A percentile compares a stretch with the other conserved stretches of the same genome.
phyloP scores from a whole-genome alignment of 2,113 vertebrate genomes.

The Plestiodon gilberti region DNA sequence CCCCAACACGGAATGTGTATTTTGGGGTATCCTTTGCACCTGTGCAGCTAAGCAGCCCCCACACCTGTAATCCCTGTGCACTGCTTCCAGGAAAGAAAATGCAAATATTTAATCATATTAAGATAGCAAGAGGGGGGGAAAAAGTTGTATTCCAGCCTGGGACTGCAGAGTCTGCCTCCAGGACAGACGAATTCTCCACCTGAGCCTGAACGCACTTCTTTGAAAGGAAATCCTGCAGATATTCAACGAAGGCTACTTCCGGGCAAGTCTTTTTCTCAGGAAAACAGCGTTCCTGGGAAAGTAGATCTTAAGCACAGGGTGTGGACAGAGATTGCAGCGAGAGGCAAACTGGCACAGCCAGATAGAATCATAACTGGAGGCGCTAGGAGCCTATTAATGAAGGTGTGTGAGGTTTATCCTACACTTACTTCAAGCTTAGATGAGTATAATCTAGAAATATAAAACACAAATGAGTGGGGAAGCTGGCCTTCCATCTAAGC shows the following conservation, averaged over 20 bases:
- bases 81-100: neutral
- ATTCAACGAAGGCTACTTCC: neutral
- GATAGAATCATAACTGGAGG: neutral
- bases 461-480: neutral
- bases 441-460: neutral
- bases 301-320: neutral
- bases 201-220: neutral
- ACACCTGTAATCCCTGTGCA: neutral
- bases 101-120: neutral
- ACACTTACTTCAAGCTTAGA: no score
- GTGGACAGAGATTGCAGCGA: neutral
- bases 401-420: no score
- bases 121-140: neutral
- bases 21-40: neutral
- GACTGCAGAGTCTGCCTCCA: neutral
- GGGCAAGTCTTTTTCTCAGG: neutral
- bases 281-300: neutral
- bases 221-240: neutral
- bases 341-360: neutral
- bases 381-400: neutral
- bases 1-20: no score
- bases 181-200: neutral
- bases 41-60: neutral
- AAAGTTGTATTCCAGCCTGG: neutral
- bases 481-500: neutral